Conservation (phyloP, 2,888 invertebrate genomes). For the Diadegma fenestrale region DNA sequence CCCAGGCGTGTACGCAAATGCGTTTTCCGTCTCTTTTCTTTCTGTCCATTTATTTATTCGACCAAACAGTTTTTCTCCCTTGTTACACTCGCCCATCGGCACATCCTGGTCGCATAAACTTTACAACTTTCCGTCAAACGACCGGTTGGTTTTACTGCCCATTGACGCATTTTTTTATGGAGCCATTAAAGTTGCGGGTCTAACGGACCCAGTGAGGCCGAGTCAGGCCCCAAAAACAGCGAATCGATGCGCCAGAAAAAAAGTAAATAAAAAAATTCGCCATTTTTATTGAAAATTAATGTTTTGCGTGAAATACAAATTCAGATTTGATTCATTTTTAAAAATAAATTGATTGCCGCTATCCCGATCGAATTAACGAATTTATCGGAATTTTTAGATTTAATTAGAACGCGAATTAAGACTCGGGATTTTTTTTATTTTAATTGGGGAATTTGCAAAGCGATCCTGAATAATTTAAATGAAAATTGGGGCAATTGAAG, state of each 20-base stretch:
- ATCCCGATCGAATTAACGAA: too few species aligned
- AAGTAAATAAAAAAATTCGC: too few species aligned
- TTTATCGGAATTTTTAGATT: background rate
- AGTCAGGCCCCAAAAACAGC: too few species aligned
- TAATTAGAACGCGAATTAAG: background rate
- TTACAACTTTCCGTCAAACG: too few species aligned
- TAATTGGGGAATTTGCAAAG: background rate
- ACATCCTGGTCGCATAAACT: too few species aligned
- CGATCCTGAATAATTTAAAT: background rate
- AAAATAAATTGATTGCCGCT: background rate
- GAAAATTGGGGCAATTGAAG: conserved; percentile 14
- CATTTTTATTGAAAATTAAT: background rate
- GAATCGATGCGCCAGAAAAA: too few species aligned
- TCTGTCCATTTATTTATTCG: background rate
- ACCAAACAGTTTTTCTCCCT: background rate
- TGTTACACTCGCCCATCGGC: background rate
- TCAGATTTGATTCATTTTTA: background rate
- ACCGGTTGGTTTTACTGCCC: too few species aligned
- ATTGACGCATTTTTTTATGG: too few species aligned
- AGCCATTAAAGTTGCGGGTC: too few species aligned
- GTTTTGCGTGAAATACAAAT: background rate
- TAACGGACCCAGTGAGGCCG: too few species aligned
- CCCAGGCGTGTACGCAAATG: background rate
- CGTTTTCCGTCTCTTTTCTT: background rate
- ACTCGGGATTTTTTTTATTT: background rate